Evolutionary conservation across 2,797 vertebrate genomes (phyloP).

Genomic region (Molossus molossus): DNA sequence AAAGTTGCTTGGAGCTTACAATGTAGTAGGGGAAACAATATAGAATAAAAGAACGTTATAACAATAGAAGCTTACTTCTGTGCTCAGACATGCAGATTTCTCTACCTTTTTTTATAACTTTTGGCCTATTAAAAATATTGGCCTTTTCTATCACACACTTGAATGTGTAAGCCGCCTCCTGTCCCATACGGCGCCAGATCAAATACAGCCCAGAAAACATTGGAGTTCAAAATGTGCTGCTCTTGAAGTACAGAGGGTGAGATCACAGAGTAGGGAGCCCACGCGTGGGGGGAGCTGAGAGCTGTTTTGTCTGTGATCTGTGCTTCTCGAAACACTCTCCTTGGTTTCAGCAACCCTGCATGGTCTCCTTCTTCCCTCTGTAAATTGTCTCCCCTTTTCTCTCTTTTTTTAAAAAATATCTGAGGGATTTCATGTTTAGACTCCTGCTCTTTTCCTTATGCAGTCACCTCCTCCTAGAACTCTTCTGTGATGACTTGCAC

Average conservation of each 20-base stretch:
- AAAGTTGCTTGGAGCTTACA: neutral
- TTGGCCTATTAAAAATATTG: constrained; percentile 8
- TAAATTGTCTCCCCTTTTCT: neutral
- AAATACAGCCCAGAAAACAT: neutral
- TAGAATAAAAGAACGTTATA: constrained; percentile 19
- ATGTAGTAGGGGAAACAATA: neutral
- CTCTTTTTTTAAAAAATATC: neutral
- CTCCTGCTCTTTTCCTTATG: neutral
- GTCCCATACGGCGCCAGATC: neutral
- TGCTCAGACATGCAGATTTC: constrained; percentile 38
- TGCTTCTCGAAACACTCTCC: neutral
- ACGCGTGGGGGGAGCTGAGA: neutral
- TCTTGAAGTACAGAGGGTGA: neutral
- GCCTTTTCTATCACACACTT: neutral
- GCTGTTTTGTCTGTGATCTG: neutral
- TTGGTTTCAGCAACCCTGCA: neutral
- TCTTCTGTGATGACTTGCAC: neutral
- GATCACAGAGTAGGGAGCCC: neutral
- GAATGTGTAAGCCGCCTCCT: neutral
- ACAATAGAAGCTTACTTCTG: constrained; percentile 50
- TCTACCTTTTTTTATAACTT: neutral
- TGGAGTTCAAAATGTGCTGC: neutral
- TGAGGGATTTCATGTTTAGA: neutral
- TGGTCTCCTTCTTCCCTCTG: neutral
- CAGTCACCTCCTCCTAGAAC: neutral